Percentiles rank a stretch among this genome's conserved stretches.
Evolutionary conservation across 2,797 vertebrate species (phyloP).

Genomic region (Enteromius paludinosus): DNA sequence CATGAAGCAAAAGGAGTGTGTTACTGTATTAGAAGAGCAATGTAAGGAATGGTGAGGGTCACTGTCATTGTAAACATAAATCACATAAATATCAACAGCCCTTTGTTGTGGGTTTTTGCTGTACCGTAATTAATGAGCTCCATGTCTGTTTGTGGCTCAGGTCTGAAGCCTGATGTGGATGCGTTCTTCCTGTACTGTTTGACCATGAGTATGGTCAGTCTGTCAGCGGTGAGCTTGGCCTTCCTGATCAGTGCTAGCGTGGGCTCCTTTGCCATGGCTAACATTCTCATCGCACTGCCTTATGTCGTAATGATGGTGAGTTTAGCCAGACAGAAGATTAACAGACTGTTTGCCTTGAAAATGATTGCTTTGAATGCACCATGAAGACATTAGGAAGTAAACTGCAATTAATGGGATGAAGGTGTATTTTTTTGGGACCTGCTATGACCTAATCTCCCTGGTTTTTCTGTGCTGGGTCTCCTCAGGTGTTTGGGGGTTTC

Average conservation of each 20-base stretch:
- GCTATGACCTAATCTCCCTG: background rate
- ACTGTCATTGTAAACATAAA: background rate
- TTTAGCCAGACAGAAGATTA: background rate
- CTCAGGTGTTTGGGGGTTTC: constrained; percentile 81
- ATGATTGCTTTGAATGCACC: background rate
- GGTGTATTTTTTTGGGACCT: background rate
- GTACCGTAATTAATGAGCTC: background rate
- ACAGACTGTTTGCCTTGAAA: background rate
- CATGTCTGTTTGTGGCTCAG: constrained; percentile 57
- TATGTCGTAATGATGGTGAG: constrained; percentile 85
- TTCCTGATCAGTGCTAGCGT: constrained; percentile 81
- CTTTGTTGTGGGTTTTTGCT: background rate
- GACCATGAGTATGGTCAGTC: constrained; percentile 77
- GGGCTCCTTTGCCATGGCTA: constrained; percentile 80
- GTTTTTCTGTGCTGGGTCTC: background rate
- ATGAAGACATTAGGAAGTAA: background rate
- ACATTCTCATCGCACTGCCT: constrained; percentile 80
- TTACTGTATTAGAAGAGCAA: background rate
- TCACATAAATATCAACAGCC: background rate
- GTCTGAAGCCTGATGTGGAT: constrained; percentile 71
- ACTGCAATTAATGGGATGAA: background rate
- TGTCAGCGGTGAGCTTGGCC: constrained; percentile 77
- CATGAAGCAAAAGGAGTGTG: background rate
- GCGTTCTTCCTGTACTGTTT: constrained; percentile 77
- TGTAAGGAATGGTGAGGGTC: background rate